Evolutionary conservation across 2,797 vertebrate species (phyloP).

Genomic region (Crocodylus rhombifer): DNA sequence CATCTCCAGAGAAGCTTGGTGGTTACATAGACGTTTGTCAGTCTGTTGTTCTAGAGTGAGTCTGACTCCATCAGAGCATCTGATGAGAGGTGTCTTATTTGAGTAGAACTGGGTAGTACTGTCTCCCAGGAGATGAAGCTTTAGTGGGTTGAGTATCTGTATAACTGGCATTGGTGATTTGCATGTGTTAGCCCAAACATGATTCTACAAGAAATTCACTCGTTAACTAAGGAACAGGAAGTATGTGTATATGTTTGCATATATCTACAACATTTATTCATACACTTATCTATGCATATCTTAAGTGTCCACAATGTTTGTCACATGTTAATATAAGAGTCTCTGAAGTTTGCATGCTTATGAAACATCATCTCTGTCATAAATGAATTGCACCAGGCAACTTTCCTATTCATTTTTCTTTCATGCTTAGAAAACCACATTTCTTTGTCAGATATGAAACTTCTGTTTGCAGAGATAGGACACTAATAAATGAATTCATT

Average conservation of each 20-base stretch:
- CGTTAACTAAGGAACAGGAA: not conserved
- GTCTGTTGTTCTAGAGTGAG: too few relatives aligned
- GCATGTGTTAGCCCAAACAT: not conserved
- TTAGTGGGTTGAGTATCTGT: not conserved
- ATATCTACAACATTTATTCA: not conserved
- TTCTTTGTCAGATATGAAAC: not conserved
- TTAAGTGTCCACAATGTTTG: not conserved
- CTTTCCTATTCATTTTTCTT: conserved; percentile 17
- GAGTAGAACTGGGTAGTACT: too few relatives aligned
- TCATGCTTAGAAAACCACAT: conserved; percentile 26
- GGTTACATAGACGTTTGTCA: too few relatives aligned
- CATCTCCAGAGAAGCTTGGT: not conserved
- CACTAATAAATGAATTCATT: not conserved
- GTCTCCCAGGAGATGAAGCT: not conserved
- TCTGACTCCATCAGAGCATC: too few relatives aligned
- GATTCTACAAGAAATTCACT: not conserved
- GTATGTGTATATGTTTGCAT: too few relatives aligned
- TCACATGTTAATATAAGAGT: not conserved
- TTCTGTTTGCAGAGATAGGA: not conserved
- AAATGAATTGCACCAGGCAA: not conserved
- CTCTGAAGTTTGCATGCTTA: not conserved
- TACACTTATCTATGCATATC: not conserved
- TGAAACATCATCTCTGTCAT: not conserved
- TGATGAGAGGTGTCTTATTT: too few relatives aligned
- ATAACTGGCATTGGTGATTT: not conserved